These are phyloP conservation scores for Carapus acus DNA, from an alignment of 2,797 vertebrate species.

Conservation along the genomic window DNA sequence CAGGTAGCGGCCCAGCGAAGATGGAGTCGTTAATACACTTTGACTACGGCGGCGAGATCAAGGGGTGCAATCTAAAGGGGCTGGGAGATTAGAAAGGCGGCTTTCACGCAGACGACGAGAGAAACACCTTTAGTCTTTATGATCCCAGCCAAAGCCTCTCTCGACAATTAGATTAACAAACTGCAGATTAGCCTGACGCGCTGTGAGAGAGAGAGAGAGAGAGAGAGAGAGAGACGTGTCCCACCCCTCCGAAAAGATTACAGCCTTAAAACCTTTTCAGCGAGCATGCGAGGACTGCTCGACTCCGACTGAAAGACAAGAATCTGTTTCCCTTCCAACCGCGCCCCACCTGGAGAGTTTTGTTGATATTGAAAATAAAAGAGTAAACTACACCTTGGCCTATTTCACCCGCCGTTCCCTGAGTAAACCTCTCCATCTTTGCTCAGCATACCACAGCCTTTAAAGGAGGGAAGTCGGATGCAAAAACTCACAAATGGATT, in stretches of 20 bases:
- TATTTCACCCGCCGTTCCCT: constrained; percentile 20
- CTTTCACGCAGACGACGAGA: constrained; percentile 52
- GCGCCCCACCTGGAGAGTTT: constrained; percentile 36
- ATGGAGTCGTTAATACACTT: constrained; percentile 54
- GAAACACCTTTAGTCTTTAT: constrained; percentile 65
- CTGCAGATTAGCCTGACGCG: constrained; percentile 64
- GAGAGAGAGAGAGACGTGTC: constrained; percentile 47
- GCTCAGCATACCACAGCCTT: constrained; percentile 39
- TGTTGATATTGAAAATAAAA: constrained; percentile 36
- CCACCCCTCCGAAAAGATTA: constrained; percentile 51
- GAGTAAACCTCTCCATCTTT: constrained; percentile 41
- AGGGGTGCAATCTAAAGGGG: constrained; percentile 53
- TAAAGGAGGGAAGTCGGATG: constrained; percentile 26
- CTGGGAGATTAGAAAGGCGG: constrained; percentile 60
- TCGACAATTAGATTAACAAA: constrained; percentile 68
- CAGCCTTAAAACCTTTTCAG: constrained; percentile 63
- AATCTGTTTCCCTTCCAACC: constrained; percentile 51
- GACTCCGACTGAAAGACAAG: constrained; percentile 52
- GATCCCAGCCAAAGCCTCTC: constrained; percentile 58
- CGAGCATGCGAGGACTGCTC: constrained; percentile 38
- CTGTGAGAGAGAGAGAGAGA: too few species aligned
- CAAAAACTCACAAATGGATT: too few species aligned
- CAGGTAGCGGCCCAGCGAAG: constrained; percentile 29
- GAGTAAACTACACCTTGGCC: constrained; percentile 36
- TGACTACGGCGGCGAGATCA: constrained; percentile 56